Evolutionary conservation across 2,888 invertebrate species (phyloP).

Genomic region (Lydus trimaculatus): DNA sequence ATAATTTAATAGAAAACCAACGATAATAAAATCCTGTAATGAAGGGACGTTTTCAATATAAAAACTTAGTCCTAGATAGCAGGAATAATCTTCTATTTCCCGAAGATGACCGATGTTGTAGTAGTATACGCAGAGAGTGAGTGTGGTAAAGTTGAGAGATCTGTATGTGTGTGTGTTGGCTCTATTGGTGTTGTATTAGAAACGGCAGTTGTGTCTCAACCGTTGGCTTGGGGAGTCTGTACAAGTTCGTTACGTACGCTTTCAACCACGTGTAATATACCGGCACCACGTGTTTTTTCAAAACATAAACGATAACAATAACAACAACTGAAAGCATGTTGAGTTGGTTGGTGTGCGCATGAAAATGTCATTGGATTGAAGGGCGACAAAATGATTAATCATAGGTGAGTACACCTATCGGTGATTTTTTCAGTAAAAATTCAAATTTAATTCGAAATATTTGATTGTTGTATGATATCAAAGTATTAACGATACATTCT

Average conservation of each 20-base stretch:
- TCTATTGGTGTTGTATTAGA: background rate
- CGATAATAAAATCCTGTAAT: background rate
- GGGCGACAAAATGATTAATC: slow-evolving; percentile 42
- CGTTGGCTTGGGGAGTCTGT: slow-evolving; percentile 51
- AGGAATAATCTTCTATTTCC: slow-evolving; percentile 43
- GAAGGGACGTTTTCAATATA: background rate
- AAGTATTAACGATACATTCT: background rate
- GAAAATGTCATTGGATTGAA: slow-evolving; percentile 39
- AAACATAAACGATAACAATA: background rate
- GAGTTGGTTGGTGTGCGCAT: slow-evolving; percentile 35
- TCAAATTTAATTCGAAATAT: background rate
- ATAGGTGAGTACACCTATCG: slow-evolving; percentile 38
- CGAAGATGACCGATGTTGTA: slow-evolving; percentile 56
- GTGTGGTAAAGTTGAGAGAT: slow-evolving; percentile 38
- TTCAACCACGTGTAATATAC: slow-evolving; percentile 46
- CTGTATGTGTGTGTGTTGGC: too few relatives aligned
- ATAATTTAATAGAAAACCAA: background rate
- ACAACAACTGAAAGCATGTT: slow-evolving; percentile 22
- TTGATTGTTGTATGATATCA: slow-evolving; percentile 1
- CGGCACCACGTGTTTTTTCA: slow-evolving; percentile 47
- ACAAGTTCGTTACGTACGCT: slow-evolving; percentile 50
- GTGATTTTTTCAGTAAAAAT: background rate
- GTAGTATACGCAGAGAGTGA: slow-evolving; percentile 46
- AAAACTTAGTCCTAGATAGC: slow-evolving; percentile 26
- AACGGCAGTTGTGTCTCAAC: slow-evolving; percentile 55